phyloP scores from a whole-genome alignment of 2,797 vertebrate genomes.

The Syngnathus rostellatus region DNA sequence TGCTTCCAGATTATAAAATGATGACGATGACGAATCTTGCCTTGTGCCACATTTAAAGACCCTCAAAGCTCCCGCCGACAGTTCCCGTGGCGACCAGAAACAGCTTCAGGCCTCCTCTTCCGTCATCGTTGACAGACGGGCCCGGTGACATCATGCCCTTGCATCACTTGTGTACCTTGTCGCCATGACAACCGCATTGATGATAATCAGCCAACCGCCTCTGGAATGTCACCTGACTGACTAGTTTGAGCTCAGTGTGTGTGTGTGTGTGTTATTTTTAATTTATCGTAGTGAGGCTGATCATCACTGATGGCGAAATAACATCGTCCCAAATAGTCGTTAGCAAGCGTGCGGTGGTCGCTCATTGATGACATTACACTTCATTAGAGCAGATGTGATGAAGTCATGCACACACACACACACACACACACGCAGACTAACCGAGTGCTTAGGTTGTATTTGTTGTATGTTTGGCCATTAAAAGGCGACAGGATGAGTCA shows the following conservation, averaged over 20 bases:
- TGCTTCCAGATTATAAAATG: neutral
- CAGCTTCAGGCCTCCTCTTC: slow-evolving; percentile 6
- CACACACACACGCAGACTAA: neutral
- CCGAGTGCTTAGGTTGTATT: neutral
- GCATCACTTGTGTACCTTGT: slow-evolving; percentile 49
- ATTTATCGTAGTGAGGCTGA: neutral
- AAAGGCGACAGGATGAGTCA: slow-evolving; percentile 7
- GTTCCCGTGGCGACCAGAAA: neutral
- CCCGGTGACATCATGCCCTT: slow-evolving; percentile 47
- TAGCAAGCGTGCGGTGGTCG: neutral
- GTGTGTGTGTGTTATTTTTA: neutral
- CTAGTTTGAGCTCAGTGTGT: slow-evolving; percentile 19
- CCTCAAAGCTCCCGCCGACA: neutral
- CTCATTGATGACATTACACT: neutral
- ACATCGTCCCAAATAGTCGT: neutral
- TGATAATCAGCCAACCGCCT: slow-evolving; percentile 21
- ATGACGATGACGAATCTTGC: neutral
- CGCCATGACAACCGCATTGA: slow-evolving; percentile 28
- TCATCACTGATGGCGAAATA: neutral
- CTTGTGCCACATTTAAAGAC: neutral
- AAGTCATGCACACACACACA: neutral
- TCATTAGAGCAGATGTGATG: neutral
- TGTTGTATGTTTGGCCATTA: neutral
- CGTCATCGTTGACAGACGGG: slow-evolving; percentile 39
- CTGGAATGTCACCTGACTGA: slow-evolving; percentile 11